These are phyloP conservation scores for Octodonta nipae DNA, from an alignment of 2,888 invertebrate genomes.

Conservation along the genomic window DNA sequence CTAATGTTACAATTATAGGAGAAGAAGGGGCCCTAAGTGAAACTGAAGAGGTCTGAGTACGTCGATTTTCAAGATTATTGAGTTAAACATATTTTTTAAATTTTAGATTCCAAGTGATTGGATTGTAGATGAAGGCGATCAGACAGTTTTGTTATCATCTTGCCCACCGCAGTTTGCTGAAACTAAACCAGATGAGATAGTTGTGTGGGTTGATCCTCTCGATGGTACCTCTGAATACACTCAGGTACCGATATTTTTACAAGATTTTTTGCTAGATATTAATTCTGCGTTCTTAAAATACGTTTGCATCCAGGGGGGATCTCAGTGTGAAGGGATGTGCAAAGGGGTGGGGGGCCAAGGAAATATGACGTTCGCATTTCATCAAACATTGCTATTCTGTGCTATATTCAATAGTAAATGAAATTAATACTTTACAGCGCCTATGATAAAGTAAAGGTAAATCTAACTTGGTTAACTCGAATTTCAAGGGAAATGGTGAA, in stretches of 20 bases:
- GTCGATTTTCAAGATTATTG: neutral
- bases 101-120: conserved; percentile 53
- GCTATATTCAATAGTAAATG: no score
- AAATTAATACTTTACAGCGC: no score
- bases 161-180: conserved; percentile 56
- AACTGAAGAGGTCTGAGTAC: conserved; percentile 32
- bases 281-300: neutral
- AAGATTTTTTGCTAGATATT: neutral
- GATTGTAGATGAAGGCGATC: conserved; percentile 59
- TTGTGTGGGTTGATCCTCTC: conserved; percentile 95
- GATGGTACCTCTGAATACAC: conserved; percentile 98
- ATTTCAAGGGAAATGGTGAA: no score
- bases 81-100: neutral
- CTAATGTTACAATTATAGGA: conserved; percentile 71
- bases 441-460: no score
- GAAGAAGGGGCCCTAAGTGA: conserved; percentile 59
- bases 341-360: no score
- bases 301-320: no score
- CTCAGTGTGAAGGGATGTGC: no score
- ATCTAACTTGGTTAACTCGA: no score
- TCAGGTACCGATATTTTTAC: conserved; percentile 45
- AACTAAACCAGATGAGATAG: conserved; percentile 68
- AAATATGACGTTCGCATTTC: no score
- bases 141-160: conserved; percentile 39
- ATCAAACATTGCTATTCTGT: no score